Evolutionary conservation across 2,888 invertebrate genomes (phyloP).

Genomic region (Parnassius mnemosyne): DNA sequence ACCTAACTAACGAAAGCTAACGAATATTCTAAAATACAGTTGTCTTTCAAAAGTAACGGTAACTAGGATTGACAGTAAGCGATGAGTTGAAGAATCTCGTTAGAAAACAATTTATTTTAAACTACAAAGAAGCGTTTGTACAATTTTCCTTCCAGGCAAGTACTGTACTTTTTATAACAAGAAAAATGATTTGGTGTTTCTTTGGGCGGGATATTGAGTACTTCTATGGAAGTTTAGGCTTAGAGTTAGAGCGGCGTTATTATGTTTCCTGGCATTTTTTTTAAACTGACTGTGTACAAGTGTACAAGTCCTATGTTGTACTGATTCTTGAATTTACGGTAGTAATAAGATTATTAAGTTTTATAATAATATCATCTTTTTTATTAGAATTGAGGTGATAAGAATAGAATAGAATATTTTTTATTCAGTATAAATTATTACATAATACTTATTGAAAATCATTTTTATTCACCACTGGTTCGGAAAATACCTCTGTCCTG

Average conservation of each 20-base stretch:
- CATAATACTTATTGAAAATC: no score
- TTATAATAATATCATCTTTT: no score
- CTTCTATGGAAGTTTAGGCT: no score
- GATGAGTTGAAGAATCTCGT: constrained; percentile 1
- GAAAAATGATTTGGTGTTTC: constrained; percentile 20
- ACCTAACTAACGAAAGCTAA: not conserved
- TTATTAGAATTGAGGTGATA: no score
- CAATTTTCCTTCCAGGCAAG: constrained; percentile 14
- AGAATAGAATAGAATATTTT: no score
- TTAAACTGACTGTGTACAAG: no score
- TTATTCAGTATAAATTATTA: no score
- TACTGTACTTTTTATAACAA: constrained; percentile 16
- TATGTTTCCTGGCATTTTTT: not conserved
- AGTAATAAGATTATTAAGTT: no score
- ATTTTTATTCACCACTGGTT: no score
- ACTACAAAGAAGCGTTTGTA: constrained; percentile 22
- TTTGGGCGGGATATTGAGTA: constrained; percentile 24
- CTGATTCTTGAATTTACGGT: no score
- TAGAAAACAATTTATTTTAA: constrained; percentile 16
- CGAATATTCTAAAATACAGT: not conserved
- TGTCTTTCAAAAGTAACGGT: not conserved
- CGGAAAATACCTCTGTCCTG: no score
- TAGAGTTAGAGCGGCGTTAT: constrained; percentile 7
- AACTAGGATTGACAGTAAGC: not conserved
- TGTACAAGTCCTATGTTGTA: no score